These are phyloP conservation scores for Peromyscus leucopus DNA, from an alignment of 2,113 vertebrate species.

Conservation along the genomic window DNA sequence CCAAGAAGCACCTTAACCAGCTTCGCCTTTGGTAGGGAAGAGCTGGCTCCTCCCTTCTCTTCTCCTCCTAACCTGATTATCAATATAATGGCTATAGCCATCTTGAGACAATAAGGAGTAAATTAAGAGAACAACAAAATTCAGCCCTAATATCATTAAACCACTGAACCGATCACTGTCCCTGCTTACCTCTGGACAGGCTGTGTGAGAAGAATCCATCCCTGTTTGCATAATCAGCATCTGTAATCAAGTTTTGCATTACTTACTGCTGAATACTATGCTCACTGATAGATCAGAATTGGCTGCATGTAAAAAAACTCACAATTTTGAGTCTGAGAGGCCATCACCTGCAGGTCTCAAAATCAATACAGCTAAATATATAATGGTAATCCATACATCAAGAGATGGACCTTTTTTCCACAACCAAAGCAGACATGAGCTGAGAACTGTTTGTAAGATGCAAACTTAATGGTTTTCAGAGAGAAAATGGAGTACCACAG, in stretches of 20 bases:
- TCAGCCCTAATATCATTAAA: constrained; percentile 12
- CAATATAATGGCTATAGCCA: background rate
- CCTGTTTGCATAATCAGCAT: constrained; percentile 28
- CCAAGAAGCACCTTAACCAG: background rate
- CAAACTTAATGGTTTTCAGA: background rate
- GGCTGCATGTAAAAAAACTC: background rate
- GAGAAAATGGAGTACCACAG: background rate
- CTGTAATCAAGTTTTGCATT: constrained; percentile 38
- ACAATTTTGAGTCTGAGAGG: background rate
- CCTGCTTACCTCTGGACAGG: background rate
- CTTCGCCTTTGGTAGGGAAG: background rate
- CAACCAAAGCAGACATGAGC: background rate
- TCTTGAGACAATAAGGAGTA: constrained; percentile 31
- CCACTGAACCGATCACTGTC: background rate
- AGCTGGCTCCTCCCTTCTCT: background rate
- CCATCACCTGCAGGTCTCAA: constrained; percentile 16
- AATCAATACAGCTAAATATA: constrained; percentile 27
- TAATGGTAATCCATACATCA: constrained; percentile 46
- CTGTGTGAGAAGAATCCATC: constrained; percentile 28
- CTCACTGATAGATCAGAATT: background rate
- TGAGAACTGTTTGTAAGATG: constrained; percentile 26
- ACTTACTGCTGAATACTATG: constrained; percentile 35
- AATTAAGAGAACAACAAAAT: constrained; percentile 29
- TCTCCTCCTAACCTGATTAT: constrained; percentile 7
- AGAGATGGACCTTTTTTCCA: constrained; percentile 12